Base-by-base conservation (phyloP, 2,113 vertebrate genomes). In the Nothobranchius kuhntae region DNA sequence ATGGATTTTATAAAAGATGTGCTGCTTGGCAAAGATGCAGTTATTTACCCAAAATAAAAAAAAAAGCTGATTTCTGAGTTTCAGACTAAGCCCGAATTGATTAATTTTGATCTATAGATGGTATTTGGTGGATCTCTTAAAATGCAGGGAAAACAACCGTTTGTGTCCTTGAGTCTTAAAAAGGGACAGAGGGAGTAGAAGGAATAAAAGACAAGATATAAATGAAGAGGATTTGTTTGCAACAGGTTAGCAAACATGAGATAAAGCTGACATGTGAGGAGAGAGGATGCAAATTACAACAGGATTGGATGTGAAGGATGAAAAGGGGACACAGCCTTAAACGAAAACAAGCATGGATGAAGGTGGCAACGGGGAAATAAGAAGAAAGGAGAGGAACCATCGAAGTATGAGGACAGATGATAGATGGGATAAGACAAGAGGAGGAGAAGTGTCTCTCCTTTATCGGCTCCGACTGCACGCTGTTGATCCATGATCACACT, bases 401-500 rank as follows among this genome's bases (percentile, higher is more conserved):
- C 10, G 44, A 8, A 46, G 30, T 17, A 64, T 24, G 13, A 51
- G 15, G n/a, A 44, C 12, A 46, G 45, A 40, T 51, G 13, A 62
- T 36, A 67, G 53, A 59, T 21, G 24, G 65, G 59, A 79, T 53
- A 53, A 59, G 71, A 50, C 12, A 30, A 30, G 30, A 17, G 63
- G 24, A 77, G 65, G 75, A 81, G 65, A 62, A 13, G 48, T 51
- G 40, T 74, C 61, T 72, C 65, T 67, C 51, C 51, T 65, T 60
- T 65, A 61, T 81, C 83, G 68, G 60, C 82, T 67, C 78, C 73
- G 71, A 83, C 80, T 83, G 71, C 60, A 81, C 75, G 65, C 65
- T 30, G 38, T 54, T 58, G 57, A 62, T 82, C 69, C 69, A 36
- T 61, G 70, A 75, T 75, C 68, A 50, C 71, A 24, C 62, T 78